Evolutionary conservation across 2,888 invertebrate species (phyloP).

Genomic region (Nephrocerus scutellatus): DNA sequence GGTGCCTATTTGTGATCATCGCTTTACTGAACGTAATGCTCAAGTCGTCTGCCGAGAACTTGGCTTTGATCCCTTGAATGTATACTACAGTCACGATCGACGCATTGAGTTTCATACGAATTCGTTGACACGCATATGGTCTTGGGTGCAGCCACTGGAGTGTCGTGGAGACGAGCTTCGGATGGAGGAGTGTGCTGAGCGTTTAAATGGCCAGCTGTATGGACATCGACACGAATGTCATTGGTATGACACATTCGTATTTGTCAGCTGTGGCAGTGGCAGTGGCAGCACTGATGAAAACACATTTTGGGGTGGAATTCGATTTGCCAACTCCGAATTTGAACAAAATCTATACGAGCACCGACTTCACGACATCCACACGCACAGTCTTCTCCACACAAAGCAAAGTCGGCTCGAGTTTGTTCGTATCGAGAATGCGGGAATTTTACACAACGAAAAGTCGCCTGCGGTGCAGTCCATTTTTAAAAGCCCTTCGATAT

Average conservation of each 20-base stretch:
- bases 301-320: constrained; percentile 93
- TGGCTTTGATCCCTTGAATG: constrained; percentile 81
- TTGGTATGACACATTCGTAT: constrained; percentile 88
- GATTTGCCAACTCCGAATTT: constrained; percentile 84
- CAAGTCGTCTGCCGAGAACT: constrained; percentile 93
- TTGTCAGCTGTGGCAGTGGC: constrained; percentile 77
- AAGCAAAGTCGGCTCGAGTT: constrained; percentile 72
- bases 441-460: constrained; percentile 90
- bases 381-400: constrained; percentile 62
- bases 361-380: constrained; percentile 72
- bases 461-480: constrained; percentile 88
- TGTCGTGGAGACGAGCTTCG: constrained; percentile 68
- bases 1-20: constrained; percentile 92
- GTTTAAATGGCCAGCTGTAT: constrained; percentile 83
- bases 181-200: constrained; percentile 77
- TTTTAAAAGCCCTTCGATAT: constrained; percentile 74
- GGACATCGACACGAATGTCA: constrained; percentile 78
- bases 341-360: constrained; percentile 79
- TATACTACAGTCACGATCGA: constrained; percentile 77
- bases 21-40: constrained; percentile 94
- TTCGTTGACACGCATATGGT: constrained; percentile 79
- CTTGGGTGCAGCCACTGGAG: constrained; percentile 90
- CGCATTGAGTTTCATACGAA: constrained; percentile 85
- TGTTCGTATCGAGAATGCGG: constrained; percentile 84
- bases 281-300: constrained; percentile 48